These are phyloP conservation scores for Limenitis camilla DNA, from an alignment of 2,888 invertebrate species.

Conservation along the genomic window DNA sequence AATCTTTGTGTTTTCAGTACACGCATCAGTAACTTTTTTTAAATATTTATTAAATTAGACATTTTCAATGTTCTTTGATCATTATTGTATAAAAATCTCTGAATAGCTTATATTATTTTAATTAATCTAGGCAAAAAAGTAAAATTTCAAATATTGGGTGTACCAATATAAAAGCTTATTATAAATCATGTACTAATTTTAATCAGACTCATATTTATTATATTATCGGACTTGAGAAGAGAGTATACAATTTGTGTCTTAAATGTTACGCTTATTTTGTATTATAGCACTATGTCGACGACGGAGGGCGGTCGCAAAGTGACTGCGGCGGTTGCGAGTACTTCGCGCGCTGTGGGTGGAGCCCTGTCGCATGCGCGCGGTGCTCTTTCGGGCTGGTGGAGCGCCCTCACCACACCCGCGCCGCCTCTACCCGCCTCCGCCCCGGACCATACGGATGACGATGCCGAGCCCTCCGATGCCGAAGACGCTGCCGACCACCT, in stretches of 20 bases:
- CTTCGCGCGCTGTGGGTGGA: slow-evolving; percentile 88
- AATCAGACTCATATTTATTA: not conserved
- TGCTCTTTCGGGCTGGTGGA: slow-evolving; percentile 91
- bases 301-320: slow-evolving; percentile 94
- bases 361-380: slow-evolving; percentile 90
- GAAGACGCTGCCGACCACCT: slow-evolving; percentile 23
- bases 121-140: too few relatives aligned
- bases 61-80: too few relatives aligned
- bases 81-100: too few relatives aligned
- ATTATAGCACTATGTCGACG: slow-evolving; percentile 91
- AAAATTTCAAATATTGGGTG: too few relatives aligned
- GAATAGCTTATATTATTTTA: too few relatives aligned
- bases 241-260: not conserved
- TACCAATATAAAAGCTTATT: not conserved
- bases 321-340: slow-evolving; percentile 93
- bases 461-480: slow-evolving; percentile 39
- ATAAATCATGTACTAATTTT: too few relatives aligned
- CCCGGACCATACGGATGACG: slow-evolving; percentile 30
- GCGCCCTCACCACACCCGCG: slow-evolving; percentile 55
- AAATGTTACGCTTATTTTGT: not conserved
- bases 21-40: too few relatives aligned
- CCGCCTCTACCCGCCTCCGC: slow-evolving; percentile 19
- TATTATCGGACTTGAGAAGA: not conserved
- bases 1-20: too few relatives aligned
- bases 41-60: too few relatives aligned